These are phyloP conservation scores for Drosophila neotestacea DNA, from an alignment of 2,888 invertebrate species.

Conservation along the genomic window DNA sequence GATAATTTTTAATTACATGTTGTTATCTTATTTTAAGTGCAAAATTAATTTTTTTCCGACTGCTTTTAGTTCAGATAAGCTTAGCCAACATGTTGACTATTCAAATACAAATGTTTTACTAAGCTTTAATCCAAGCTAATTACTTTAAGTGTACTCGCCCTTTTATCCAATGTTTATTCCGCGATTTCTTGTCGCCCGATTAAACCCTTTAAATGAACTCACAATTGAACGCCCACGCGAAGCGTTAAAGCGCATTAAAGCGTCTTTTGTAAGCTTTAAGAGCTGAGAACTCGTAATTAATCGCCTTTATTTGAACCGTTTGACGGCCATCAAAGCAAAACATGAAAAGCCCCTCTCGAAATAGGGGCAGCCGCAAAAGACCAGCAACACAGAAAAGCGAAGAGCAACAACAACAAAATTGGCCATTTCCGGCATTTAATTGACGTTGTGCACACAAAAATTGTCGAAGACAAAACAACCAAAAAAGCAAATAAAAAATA, in stretches of 20 bases:
- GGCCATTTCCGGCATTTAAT: slow-evolving; percentile 76
- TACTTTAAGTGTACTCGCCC: slow-evolving; percentile 29
- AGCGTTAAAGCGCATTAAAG: slow-evolving; percentile 71
- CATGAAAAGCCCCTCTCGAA: slow-evolving; percentile 69
- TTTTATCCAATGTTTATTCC: slow-evolving; percentile 42
- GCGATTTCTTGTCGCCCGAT: slow-evolving; percentile 51
- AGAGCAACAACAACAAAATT: slow-evolving; percentile 63
- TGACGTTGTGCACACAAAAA: slow-evolving; percentile 68
- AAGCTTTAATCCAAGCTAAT: slow-evolving; percentile 42
- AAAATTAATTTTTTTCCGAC: too few relatives aligned
- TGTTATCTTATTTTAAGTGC: too few relatives aligned
- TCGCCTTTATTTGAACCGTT: slow-evolving; percentile 66
- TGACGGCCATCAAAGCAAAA: slow-evolving; percentile 72
- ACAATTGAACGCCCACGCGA: slow-evolving; percentile 35
- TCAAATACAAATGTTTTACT: slow-evolving; percentile 27
- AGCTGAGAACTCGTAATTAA: slow-evolving; percentile 69
- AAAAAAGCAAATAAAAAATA: slow-evolving; percentile 1
- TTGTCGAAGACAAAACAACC: slow-evolving; percentile 51
- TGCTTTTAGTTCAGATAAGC: slow-evolving; percentile 15
- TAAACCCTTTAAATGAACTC: slow-evolving; percentile 42
- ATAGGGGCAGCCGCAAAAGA: slow-evolving; percentile 48
- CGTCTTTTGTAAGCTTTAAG: slow-evolving; percentile 50
- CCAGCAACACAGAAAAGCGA: slow-evolving; percentile 19
- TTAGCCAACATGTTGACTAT: background rate
- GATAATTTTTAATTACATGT: too few relatives aligned